phyloP scores from a whole-genome alignment of 2,113 vertebrate genomes.

The Tetrax tetrax region DNA sequence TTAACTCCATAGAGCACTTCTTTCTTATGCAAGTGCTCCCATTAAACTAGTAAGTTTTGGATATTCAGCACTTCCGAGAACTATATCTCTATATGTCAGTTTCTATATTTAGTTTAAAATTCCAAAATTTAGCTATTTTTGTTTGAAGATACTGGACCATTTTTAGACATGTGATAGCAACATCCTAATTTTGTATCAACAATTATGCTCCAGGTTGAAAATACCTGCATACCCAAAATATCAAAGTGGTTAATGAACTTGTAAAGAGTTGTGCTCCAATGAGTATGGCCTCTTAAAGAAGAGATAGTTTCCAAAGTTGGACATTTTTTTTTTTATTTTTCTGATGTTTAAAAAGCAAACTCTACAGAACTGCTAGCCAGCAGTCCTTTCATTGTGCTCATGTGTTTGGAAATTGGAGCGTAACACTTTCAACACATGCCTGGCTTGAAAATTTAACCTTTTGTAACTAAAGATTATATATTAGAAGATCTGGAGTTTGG shows the following conservation, averaged over 20 bases:
- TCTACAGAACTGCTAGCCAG: background rate
- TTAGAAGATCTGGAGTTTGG: background rate
- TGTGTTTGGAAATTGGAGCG: background rate
- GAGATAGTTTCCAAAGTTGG: background rate
- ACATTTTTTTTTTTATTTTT: background rate
- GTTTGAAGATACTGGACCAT: background rate
- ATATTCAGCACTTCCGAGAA: slow-evolving; percentile 9
- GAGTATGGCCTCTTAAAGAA: background rate
- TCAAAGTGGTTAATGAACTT: background rate
- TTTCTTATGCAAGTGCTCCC: background rate
- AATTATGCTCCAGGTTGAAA: background rate
- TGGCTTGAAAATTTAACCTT: background rate
- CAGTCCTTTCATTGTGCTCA: background rate
- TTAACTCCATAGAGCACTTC: background rate
- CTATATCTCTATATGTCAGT: background rate
- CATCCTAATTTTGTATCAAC: background rate
- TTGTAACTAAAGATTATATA: background rate
- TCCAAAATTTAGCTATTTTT: background rate
- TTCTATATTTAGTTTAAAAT: background rate
- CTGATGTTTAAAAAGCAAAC: background rate
- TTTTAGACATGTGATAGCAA: background rate
- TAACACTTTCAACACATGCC: background rate
- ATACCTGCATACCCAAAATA: background rate
- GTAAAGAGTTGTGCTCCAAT: background rate
- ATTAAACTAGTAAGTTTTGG: background rate